Evolutionary conservation across 1,140 invertebrate species (phyloP).

Genomic region (Pantala flavescens): DNA sequence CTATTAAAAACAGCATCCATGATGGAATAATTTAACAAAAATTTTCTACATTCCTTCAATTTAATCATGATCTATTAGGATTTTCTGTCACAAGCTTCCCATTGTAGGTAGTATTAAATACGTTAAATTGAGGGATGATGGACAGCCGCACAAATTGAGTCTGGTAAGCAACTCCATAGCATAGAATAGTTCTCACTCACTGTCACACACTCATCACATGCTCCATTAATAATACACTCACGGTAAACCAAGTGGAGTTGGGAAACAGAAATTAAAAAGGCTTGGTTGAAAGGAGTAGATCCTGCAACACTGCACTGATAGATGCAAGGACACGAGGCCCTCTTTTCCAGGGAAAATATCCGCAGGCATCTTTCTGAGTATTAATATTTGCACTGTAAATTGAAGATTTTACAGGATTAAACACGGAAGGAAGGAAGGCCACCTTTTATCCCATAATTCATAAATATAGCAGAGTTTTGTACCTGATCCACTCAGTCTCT

Average conservation of each 20-base stretch:
- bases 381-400: conserved; percentile 10
- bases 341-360: not conserved
- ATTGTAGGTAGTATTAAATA: not conserved
- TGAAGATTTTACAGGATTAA: not conserved
- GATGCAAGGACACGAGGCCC: not conserved
- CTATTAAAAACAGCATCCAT: conserved; percentile 5
- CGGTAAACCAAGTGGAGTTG: not conserved
- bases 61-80: conserved; percentile 1
- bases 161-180: not conserved
- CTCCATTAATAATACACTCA: not conserved
- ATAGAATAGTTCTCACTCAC: not conserved
- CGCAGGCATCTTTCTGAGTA: not conserved
- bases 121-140: not conserved
- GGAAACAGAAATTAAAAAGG: not conserved
- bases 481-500: conserved; percentile 10
- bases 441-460: conserved; percentile 6
- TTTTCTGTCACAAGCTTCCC: not conserved
- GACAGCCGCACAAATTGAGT: not conserved
- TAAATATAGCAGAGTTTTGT: not conserved
- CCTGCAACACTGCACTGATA: conserved; percentile 4
- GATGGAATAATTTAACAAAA: conserved; percentile 10
- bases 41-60: conserved; percentile 7
- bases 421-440: not conserved
- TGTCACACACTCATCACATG: not conserved
- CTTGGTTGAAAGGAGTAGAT: not conserved